Base-by-base conservation (phyloP, 2,888 invertebrate species). In the Adineta ricciae region DNA sequence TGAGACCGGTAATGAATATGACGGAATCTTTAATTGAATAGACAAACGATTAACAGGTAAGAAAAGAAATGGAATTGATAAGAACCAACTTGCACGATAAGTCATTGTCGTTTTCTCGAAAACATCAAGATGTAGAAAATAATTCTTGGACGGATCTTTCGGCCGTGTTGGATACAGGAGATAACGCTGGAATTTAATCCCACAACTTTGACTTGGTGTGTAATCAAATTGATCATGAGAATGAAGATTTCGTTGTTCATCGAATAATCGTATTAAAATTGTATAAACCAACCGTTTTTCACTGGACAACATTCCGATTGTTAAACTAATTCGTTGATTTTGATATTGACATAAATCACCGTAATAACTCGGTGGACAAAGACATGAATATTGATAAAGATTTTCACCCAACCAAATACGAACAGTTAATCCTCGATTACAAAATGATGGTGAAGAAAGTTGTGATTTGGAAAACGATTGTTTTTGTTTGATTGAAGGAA, bases 71-170 rank as follows among this genome's bases (percentile, higher is more conserved):
- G 32, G 64, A 24, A 78, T 41, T 24, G 24, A 38, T 41, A 78
- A 78, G 24, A 21, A n/a, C 78, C 78, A 78, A 78, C 78, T 78
- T 38, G 21, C 78, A 78, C 78, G 41, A 78, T 78, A 78, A 41
- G 3, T 41, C 21, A 78, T 21, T 11, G 38, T n/a, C 14, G 24
- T 32, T n/a, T 38, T 78, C 24, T 78, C 78, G 4, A 41, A 78
- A 14, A 9, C 41, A 78, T 78, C 41, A 41, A 78, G 38, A 41
- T 19, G 78, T 41, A 78, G 4, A 38, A 2, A 24, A 41, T 78
- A 78, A 78, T 38, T 78, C 7, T 41, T 38, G 3, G 38, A n/a
- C 0, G 4, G 8, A 78, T 21, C 16, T 78, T 78, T 78, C 3
- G 78, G 78, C 41, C 78, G 2, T 24, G 38, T 41, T 9, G 78